Evolutionary conservation across 35 echinoderm and acorn worm genomes (phyloP), one percentile per base, ranked within the genome.

Genomic region (Strongylocentrotus purpuratus): DNA sequence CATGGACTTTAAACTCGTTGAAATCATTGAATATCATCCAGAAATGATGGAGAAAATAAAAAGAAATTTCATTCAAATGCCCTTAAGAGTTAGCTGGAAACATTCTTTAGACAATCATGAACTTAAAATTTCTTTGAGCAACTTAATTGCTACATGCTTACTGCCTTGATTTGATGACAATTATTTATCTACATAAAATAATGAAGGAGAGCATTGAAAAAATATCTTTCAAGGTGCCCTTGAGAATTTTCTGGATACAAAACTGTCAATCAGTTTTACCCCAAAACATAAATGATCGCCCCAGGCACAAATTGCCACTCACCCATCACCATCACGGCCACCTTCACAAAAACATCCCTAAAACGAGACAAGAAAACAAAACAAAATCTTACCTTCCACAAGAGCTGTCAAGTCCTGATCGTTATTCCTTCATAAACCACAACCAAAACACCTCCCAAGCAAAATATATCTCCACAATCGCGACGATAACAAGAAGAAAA

Each of bases 361-460:
- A 5, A 78, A 78, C 65, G 20, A 22, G 28, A 78, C 65, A 78
- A 28, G 65, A 59, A 59, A 59, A 0, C 0, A 59, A 78, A 78
- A 78, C 18, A 78, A 78, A 22, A 78, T n/a, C 65, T 78, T 28
- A 78, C 65, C 65, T 78, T 25, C 22, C 20, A 25, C 25, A 22
- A 78, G 28, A 78, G 20, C 65, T 78, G 65, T 78, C 65, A 78
- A 78, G 20, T 15, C 20, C 28, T 78, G 65, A n/a, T 78, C 22
- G 65, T 78, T 78, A 78, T 78, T 78, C 65, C 65, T 78, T 78
- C 65, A 78, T 78, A 78, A 28, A 78, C 65, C 65, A 78, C 65
- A 78, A 78, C 65, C 65, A 22, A 78, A 78, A 78, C 65, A 78
- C 65, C 65, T 78, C 50, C 10, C 65, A 59, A 59, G 52, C 17